Conservation (phyloP, 1,140 invertebrate species). For the Telenomus remus region DNA sequence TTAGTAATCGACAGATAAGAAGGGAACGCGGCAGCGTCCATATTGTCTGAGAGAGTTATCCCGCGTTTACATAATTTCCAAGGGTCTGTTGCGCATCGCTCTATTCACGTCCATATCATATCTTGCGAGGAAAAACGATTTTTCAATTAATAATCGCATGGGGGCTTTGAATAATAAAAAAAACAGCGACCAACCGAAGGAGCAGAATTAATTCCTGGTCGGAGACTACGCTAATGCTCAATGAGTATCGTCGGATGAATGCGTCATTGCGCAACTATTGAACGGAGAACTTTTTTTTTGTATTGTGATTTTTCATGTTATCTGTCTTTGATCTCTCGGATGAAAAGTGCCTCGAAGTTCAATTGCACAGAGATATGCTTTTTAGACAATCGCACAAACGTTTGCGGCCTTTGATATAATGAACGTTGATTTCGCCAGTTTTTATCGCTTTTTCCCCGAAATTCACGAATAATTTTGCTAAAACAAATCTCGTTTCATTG, state of each 20-base stretch:
- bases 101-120: neutral
- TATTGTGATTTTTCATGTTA: constrained; percentile 16
- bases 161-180: neutral
- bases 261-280: constrained; percentile 9
- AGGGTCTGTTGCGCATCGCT: neutral
- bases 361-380: neutral
- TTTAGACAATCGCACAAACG: neutral
- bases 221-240: constrained; percentile 13
- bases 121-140: neutral
- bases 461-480: too few relatives aligned
- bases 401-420: too few relatives aligned
- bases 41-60: neutral
- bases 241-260: constrained; percentile 11
- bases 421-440: too few relatives aligned
- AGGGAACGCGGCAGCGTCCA: neutral
- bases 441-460: too few relatives aligned
- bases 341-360: neutral
- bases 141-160: constrained; percentile 10
- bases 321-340: constrained; percentile 7
- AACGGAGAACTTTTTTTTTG: constrained; percentile 1
- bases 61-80: neutral
- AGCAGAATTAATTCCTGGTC: neutral
- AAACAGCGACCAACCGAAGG: neutral
- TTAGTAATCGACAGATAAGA: neutral
- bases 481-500: too few relatives aligned